Conservation (phyloP, 1,140 invertebrate genomes). For the Vanessa tameamea region DNA sequence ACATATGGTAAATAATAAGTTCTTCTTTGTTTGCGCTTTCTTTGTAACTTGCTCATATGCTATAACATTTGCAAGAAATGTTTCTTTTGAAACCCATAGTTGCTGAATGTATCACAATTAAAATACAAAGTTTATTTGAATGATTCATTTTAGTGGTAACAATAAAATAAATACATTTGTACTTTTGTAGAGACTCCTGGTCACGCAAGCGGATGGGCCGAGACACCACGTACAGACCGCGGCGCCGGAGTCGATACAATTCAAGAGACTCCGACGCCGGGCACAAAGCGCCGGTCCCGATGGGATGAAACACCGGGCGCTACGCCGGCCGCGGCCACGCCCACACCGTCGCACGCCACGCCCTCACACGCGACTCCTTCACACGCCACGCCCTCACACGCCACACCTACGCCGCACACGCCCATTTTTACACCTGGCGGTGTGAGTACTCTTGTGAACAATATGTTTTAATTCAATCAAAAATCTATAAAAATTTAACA, state of each 20-base stretch:
- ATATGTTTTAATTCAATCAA: not conserved
- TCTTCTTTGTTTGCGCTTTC: too few relatives aligned
- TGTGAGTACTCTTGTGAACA: constrained; percentile 60
- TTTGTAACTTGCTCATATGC: too few relatives aligned
- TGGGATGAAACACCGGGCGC: constrained; percentile 98
- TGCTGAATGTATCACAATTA: too few relatives aligned
- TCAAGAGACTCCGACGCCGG: constrained; percentile 95
- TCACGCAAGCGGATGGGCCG: constrained; percentile 97
- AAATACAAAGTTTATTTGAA: too few relatives aligned
- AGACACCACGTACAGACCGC: constrained; percentile 97
- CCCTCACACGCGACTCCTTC: constrained; percentile 83
- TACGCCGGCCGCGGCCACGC: constrained; percentile 84
- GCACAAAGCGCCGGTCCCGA: constrained; percentile 94
- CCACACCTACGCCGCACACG: constrained; percentile 77
- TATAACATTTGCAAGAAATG: too few relatives aligned
- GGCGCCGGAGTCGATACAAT: constrained; percentile 89
- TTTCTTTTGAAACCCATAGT: too few relatives aligned
- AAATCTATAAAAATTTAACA: too few relatives aligned
- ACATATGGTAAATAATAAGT: too few relatives aligned
- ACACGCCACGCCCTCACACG: constrained; percentile 79
- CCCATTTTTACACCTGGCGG: constrained; percentile 86
- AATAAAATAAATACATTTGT: not conserved
- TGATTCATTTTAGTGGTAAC: too few relatives aligned
- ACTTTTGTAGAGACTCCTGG: constrained; percentile 92
- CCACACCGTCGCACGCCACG: constrained; percentile 87